These are phyloP conservation scores for Cydia strobilella DNA, from an alignment of 1,140 invertebrate genomes.

Conservation along the genomic window DNA sequence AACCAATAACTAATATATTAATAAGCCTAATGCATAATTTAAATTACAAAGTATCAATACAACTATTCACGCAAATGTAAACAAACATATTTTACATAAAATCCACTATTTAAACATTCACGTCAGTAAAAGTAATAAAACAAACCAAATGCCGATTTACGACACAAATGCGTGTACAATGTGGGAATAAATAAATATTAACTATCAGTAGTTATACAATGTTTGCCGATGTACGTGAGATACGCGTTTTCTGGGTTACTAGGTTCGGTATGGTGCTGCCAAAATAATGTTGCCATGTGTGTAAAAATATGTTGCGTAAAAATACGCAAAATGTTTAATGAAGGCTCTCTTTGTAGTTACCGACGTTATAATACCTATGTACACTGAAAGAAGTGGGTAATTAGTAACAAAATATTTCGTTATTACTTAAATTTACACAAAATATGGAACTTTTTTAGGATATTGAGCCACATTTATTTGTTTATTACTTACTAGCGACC, in stretches of 20 bases:
- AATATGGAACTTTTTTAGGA: too few relatives aligned
- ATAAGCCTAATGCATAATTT: neutral
- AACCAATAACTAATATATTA: neutral
- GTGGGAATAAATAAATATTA: conserved; percentile 1
- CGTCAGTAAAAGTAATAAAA: conserved; percentile 17
- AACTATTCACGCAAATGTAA: neutral
- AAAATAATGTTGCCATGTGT: neutral
- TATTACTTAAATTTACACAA: too few relatives aligned
- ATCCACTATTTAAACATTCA: neutral
- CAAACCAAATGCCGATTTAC: neutral
- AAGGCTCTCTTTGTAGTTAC: neutral
- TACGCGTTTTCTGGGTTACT: conserved; percentile 11
- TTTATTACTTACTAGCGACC: too few relatives aligned
- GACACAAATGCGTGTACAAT: neutral
- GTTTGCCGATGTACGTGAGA: conserved; percentile 17
- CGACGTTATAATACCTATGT: too few relatives aligned
- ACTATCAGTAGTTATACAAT: conserved; percentile 3
- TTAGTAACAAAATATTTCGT: too few relatives aligned
- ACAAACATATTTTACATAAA: conserved; percentile 3
- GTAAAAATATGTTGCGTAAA: neutral
- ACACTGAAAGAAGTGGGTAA: too few relatives aligned
- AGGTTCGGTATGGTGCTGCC: neutral
- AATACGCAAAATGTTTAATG: neutral
- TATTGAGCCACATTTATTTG: too few relatives aligned
- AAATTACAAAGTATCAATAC: neutral